phyloP scores from a whole-genome alignment of 1,140 invertebrate species.

The Dolichoris vasculosae region DNA sequence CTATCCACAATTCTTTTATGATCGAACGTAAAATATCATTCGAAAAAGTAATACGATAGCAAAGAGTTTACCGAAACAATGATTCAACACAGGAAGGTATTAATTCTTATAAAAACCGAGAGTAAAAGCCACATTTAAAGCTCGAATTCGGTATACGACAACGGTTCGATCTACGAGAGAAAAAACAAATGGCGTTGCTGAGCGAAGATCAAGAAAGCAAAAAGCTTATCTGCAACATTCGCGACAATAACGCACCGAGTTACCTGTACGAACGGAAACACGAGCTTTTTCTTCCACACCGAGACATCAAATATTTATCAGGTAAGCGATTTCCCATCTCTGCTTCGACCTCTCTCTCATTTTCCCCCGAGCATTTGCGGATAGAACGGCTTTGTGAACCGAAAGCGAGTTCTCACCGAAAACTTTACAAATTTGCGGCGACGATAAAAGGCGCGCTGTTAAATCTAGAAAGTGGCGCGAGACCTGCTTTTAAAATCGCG shows the following conservation, averaged over 20 bases:
- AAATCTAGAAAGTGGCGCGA: background rate
- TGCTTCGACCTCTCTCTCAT: too few species aligned
- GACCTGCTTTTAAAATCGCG: too few species aligned
- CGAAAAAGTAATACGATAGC: background rate
- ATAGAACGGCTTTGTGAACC: too few species aligned
- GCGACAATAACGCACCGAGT: background rate
- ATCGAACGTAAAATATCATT: background rate
- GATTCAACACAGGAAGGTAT: background rate
- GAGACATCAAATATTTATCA: conserved; percentile 8
- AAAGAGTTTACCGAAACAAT: background rate
- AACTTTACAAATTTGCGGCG: background rate
- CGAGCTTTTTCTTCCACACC: background rate
- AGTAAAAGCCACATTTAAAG: background rate
- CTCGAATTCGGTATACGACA: background rate
- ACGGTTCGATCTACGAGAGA: background rate
- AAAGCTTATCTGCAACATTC: background rate
- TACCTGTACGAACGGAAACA: background rate
- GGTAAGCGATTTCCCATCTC: background rate
- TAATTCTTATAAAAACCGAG: background rate
- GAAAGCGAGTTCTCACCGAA: background rate
- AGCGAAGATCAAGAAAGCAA: background rate
- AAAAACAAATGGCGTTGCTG: background rate
- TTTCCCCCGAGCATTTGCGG: background rate
- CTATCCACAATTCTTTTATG: background rate
- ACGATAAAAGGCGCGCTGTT: background rate